Evolutionary conservation across 2,113 vertebrate genomes (phyloP).

Genomic region (Albula glossodonta): DNA sequence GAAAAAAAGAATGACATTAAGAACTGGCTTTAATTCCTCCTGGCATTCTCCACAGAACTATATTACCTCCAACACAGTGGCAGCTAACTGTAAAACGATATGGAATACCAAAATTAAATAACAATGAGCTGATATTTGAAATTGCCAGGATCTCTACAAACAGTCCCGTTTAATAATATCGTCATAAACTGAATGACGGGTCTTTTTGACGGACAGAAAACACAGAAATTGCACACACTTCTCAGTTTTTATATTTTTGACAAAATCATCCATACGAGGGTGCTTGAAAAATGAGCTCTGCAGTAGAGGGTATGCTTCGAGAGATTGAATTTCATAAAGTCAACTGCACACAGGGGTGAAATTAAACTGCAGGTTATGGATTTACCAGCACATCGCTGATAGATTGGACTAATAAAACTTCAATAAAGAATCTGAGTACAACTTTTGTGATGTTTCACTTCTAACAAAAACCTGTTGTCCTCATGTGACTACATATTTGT

Average conservation of each 20-base stretch:
- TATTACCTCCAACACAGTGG: not conserved
- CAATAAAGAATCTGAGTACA: constrained; percentile 80
- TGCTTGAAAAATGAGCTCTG: constrained; percentile 75
- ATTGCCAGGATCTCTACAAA: constrained; percentile 53
- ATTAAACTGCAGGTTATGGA: constrained; percentile 80
- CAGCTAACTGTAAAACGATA: constrained; percentile 9
- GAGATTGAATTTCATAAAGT: constrained; percentile 78
- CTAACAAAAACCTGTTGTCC: not conserved
- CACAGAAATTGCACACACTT: constrained; percentile 43
- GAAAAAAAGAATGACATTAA: not conserved
- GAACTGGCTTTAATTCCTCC: not conserved
- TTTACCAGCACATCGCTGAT: constrained; percentile 83
- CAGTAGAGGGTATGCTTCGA: constrained; percentile 61
- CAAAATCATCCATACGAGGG: constrained; percentile 79
- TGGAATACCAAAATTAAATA: constrained; percentile 27
- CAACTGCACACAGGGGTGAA: constrained; percentile 77
- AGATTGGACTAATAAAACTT: constrained; percentile 87
- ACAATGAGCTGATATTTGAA: constrained; percentile 56
- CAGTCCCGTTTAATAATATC: constrained; percentile 64
- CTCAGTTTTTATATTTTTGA: constrained; percentile 80
- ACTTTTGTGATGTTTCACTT: constrained; percentile 68
- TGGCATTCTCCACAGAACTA: not conserved
- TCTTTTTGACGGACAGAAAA: constrained; percentile 75
- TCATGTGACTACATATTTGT: not conserved
- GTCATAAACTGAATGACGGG: constrained; percentile 66